phyloP scores from a whole-genome alignment of 1,140 invertebrate species.

The Bacillus rossius region DNA sequence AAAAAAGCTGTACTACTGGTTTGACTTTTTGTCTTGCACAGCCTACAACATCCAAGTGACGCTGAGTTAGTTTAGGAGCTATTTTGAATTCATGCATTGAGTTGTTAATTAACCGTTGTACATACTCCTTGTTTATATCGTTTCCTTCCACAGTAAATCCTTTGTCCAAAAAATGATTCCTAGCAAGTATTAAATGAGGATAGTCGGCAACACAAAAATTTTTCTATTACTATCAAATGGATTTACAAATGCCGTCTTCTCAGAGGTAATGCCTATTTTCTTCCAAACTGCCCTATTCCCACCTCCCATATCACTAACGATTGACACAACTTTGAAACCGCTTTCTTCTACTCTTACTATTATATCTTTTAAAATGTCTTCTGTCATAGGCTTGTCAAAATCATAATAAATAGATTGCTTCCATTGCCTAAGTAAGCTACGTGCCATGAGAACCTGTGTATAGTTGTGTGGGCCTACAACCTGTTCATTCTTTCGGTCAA shows the following conservation, averaged over 20 bases:
- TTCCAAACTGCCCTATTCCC: background rate
- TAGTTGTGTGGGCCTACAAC: too few species aligned
- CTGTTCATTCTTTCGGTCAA: too few species aligned
- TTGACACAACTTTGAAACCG: too few species aligned
- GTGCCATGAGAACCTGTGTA: too few species aligned
- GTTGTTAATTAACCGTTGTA: constrained; percentile 18
- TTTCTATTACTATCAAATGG: constrained; percentile 4
- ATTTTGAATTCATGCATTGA: constrained; percentile 18
- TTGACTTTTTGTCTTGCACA: constrained; percentile 18
- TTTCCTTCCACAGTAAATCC: constrained; percentile 11
- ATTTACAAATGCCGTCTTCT: constrained; percentile 1
- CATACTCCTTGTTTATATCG: constrained; percentile 7
- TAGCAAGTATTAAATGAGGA: constrained; percentile 21
- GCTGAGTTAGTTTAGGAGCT: constrained; percentile 7
- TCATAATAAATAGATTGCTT: too few species aligned
- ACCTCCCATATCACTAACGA: too few species aligned
- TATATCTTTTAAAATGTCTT: too few species aligned
- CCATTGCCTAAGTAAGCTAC: too few species aligned
- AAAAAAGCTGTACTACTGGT: constrained; percentile 19
- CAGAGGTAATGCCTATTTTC: too few species aligned
- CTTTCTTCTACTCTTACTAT: too few species aligned
- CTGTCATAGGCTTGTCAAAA: too few species aligned
- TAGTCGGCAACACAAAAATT: constrained; percentile 22
- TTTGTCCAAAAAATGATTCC: constrained; percentile 22
- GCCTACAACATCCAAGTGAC: constrained; percentile 6